Evolutionary conservation across 2,888 invertebrate genomes (phyloP), one percentile per base, ranked within the genome.

Genomic region (Bellardia pandia): DNA sequence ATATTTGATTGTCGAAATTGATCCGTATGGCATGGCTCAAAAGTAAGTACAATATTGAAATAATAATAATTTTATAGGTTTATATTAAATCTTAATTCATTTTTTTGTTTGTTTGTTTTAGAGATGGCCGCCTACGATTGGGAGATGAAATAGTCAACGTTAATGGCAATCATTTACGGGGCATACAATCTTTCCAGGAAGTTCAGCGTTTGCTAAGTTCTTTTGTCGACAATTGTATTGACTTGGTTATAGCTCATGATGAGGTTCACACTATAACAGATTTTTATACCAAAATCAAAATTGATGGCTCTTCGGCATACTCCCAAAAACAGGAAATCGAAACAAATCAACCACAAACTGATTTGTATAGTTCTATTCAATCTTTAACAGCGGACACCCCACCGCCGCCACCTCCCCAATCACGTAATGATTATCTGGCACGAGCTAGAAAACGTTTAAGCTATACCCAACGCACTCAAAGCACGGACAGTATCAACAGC

Each of bases 71-170:
- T 40, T 40, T 8, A 2, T 40, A 40, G 23, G 23, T 23, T 37
- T 6, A 37, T 5, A 6, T 37, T 37, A 33, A 5, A 4, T 37
- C 37, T 5, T 37, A 33, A 30, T 42, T 58, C 42, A 11, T 8
- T 51, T 62, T 6, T 48, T 56, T 45, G 42, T 51, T 53, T 58
- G 62, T 23, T 80, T 94, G 80, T 23, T 23, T 23, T 91, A 97
- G 97, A 93, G 97, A 97, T 92, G 97, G 97, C 30, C 95, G 97
- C 90, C 94, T 98, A 86, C 95, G 96, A 90, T 95, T 97, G 84
- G 98, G 98, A 14, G 98, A 98, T 93, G 97, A 98, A 94, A 96
- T 98, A 88, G 96, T 98, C 13, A 97, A 97, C 93, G 97, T 98
- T 45, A 98, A 98, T 93, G 98, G 98, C 11, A 96, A 95, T 91